phyloP scores from a whole-genome alignment of 1,140 invertebrate species.

The Eulimnadia texana region DNA sequence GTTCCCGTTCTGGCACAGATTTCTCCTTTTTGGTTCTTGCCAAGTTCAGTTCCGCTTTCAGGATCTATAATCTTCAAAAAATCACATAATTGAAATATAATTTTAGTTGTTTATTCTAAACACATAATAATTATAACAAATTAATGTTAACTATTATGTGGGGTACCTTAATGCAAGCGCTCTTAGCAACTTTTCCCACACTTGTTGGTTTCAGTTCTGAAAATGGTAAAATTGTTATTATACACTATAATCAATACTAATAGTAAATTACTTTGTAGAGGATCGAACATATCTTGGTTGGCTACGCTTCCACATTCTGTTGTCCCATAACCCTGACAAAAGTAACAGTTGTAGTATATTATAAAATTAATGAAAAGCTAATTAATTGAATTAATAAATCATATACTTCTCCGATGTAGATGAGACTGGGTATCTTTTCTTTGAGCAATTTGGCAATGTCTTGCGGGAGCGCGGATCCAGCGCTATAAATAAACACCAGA shows the following conservation, averaged over 20 bases:
- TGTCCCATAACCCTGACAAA: neutral
- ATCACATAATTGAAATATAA: neutral
- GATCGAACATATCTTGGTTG: neutral
- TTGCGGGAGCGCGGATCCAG: neutral
- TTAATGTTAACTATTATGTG: no score
- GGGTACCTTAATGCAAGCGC: no score
- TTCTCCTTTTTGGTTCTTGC: conserved; percentile 45
- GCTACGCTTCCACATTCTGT: neutral
- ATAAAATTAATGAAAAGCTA: no score
- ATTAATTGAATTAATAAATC: no score
- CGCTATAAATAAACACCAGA: neutral
- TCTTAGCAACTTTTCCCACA: no score
- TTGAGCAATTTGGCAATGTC: neutral
- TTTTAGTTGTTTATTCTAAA: no score
- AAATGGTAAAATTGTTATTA: no score
- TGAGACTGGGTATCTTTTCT: neutral
- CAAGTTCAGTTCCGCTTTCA: conserved; percentile 42
- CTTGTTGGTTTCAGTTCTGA: no score
- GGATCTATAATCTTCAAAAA: conserved; percentile 34
- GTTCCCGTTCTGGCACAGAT: conserved; percentile 48
- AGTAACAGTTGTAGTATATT: no score
- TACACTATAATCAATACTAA: no score
- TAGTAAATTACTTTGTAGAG: neutral
- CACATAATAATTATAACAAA: no score
- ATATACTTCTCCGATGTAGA: neutral